These are phyloP conservation scores for Microtus montanus DNA, from an alignment of 2,113 vertebrate genomes.

Conservation along the genomic window DNA sequence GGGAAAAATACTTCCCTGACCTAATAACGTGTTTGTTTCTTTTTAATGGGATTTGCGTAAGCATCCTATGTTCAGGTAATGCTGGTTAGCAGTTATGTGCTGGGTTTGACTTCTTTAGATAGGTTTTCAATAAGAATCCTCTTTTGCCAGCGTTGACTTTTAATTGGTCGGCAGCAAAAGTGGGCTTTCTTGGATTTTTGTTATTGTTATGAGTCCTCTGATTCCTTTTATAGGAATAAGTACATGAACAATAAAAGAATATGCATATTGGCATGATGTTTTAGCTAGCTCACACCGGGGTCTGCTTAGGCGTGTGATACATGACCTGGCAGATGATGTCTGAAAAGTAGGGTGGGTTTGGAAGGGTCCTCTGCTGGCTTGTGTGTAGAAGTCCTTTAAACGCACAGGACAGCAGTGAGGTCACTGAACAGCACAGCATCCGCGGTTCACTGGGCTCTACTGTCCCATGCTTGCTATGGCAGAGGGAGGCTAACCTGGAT, in stretches of 20 bases:
- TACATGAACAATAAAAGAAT: conserved; percentile 2
- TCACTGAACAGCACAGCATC: neutral
- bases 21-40: neutral
- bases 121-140: neutral
- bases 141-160: conserved; percentile 11
- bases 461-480: neutral
- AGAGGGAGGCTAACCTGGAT: neutral
- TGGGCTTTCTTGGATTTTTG: neutral
- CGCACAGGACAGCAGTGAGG: neutral
- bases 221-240: conserved; percentile 44
- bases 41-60: neutral
- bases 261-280: neutral
- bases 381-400: neutral
- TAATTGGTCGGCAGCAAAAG: neutral
- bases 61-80: conserved; percentile 43
- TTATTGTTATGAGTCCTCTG: neutral
- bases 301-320: neutral
- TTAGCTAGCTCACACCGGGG: conserved; percentile 4
- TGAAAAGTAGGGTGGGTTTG: neutral
- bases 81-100: neutral
- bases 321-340: neutral
- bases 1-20: neutral
- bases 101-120: conserved; percentile 14
- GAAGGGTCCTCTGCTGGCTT: neutral
- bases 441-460: neutral